Base-by-base conservation (phyloP, 1,140 invertebrate genomes). In the Procambarus virginalis region DNA sequence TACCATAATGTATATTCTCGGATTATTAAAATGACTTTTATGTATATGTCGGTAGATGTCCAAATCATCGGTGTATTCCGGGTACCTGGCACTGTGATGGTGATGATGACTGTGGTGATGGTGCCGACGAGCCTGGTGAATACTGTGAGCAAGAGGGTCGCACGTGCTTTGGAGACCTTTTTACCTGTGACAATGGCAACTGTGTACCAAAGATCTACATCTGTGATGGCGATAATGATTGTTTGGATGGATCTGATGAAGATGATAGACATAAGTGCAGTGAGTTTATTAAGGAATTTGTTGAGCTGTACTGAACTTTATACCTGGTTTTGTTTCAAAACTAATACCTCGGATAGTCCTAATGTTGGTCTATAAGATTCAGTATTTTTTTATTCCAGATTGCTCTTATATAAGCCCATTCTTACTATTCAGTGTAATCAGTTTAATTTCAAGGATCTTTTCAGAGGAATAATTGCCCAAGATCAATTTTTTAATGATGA, bases 211-310 rank as follows among this genome's bases (percentile, higher is more conserved):
- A 97, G 89, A 98, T 98, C 90, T 99, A 99, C 94, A 98, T 99
- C n/a, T 99, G 99, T 93, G 98, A 99, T 93, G 98, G 97, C 0
- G 97, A 98, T 93, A 97, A 98, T 93, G 98, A 99, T 94, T 99
- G 99, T 93, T 94, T 97, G 91, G 98, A 99, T 93, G 96, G 96
- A 93, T 98, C 97, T 49, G 98, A 99, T 93, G 98, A 99, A 94
- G 97, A 98, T 92, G 96, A 96, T 70, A 94, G 97, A 84, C 97
- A 98, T 93, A 97, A 98, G 93, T 99, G 98, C 94, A 97, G 96
- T 96, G 94, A 96, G 96, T 96, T 91, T 81, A 75, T n/a, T 12
- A 48, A 86, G 51, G 51, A 55, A 34, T 34, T 34, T 34, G 34
- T 55, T 55, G 12, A 55, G 12, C 51, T 55, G 51, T 55, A 34